Conservation (phyloP, 2,113 vertebrate species). For the Boulengeromyrus knoepffleri region DNA sequence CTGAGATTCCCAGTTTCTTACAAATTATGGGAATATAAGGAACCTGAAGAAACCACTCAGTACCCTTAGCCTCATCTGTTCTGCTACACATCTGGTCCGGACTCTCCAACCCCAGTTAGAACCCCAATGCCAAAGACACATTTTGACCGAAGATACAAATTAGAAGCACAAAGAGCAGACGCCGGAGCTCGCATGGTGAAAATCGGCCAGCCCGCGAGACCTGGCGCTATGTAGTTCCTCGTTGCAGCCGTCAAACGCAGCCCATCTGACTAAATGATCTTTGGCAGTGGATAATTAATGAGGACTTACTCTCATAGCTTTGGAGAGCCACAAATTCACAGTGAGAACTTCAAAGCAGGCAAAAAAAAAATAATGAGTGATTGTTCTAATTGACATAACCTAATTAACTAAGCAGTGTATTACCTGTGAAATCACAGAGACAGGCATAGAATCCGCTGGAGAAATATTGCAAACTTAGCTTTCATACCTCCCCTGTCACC, state of each 20-base stretch:
- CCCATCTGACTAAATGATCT: neutral
- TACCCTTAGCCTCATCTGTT: neutral
- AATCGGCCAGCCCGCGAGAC: neutral
- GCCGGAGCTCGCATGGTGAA: neutral
- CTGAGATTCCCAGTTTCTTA: neutral
- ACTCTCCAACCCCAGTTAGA: neutral
- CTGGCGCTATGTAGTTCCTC: neutral
- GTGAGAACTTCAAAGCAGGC: neutral
- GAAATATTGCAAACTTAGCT: neutral
- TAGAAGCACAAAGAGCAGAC: neutral
- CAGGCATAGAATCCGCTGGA: neutral
- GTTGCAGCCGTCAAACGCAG: neutral
- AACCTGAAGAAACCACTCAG: neutral
- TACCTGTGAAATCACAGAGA: neutral
- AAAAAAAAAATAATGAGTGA: neutral
- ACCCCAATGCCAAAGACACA: neutral
- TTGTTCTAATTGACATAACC: neutral
- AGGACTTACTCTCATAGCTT: neutral
- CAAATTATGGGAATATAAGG: neutral
- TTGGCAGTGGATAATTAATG: neutral
- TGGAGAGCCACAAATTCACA: neutral
- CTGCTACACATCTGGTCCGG: neutral
- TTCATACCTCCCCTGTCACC: neutral
- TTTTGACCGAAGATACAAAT: neutral
- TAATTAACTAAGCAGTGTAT: conserved; percentile 5